Evolutionary conservation across 1,140 invertebrate species (phyloP).

Genomic region (Aphaenogaster rudis): DNA sequence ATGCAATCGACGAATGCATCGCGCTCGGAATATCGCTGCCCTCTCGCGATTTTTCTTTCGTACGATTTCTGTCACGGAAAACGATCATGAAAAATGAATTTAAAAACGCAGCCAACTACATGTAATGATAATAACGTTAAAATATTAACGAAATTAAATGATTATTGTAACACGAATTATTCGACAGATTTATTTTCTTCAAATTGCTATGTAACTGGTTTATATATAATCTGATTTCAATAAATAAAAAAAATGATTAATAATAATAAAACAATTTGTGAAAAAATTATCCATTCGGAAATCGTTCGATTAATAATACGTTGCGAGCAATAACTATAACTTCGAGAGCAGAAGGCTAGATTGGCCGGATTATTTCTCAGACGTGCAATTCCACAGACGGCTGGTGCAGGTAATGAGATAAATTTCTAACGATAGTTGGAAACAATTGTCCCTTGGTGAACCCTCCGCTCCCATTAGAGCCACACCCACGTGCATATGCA

Average conservation of each 20-base stretch:
- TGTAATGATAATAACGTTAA: slow-evolving; percentile 2
- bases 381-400: slow-evolving; percentile 28
- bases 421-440: slow-evolving; percentile 59
- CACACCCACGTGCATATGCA: background rate
- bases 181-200: background rate
- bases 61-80: background rate
- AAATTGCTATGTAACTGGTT: background rate
- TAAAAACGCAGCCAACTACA: background rate
- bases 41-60: background rate
- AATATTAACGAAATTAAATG: background rate
- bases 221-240: background rate
- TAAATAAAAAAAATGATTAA: background rate
- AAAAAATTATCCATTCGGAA: background rate
- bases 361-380: slow-evolving; percentile 20
- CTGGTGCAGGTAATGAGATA: slow-evolving; percentile 69
- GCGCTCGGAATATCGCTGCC: background rate
- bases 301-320: slow-evolving; percentile 17
- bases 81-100: background rate
- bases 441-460: slow-evolving; percentile 60
- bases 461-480: slow-evolving; percentile 58
- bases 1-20: slow-evolving; percentile 34
- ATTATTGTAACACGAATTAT: background rate
- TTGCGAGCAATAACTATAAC: background rate
- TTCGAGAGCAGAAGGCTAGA: background rate
- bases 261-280: background rate